Base-by-base conservation (phyloP, 2,888 invertebrate species). In the Protophormia terraenovae region DNA sequence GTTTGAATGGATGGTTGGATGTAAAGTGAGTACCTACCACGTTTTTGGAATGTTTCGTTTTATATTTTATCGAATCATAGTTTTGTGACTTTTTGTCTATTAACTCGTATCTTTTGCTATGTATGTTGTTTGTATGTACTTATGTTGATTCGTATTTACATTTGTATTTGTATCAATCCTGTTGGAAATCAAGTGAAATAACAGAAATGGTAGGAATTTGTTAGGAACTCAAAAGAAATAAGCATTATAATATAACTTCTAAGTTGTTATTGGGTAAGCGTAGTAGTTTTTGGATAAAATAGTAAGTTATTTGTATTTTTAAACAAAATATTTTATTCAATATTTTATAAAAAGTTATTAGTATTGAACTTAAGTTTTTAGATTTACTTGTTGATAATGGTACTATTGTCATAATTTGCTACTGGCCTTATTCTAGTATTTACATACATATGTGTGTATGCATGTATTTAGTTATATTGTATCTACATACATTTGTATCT, bases 31-130 rank as follows among this genome's bases (percentile, higher is more conserved):
- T 38, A 8, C 38, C 35, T 35, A 3, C 35, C 53, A 53, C n/a
- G 19, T 27, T 53, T n/a, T 27, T 53, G 2, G 29, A 22, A 22
- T 72, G 27, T 71, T 71, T 38, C 41, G 45, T 29, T 14, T 38
- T 3, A 29, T 58, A 45, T 29, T 29, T 72, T 72, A 58, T 22
- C 12, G 38, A 76, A 55, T 66, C 19, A 55, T 41, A 64, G 69
- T 76, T 50, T 38, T 60, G 69, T 69, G 62, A 81, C 50, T 53
- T 82, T 76, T 75, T 75, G 75, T 81, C 67, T 62, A 50, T 53
- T 19, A 62, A 32, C 32, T 58, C 24, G 35, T 38, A 8, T n/a
- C 35, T 47, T 6, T 32, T 66, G 10, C 47, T 16, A 47, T 16
- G 19, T 19, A 7, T 47, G 19, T 19, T 16, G 6, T 19, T 47